These are phyloP conservation scores for Ctenomys sociabilis DNA, from an alignment of 2,113 vertebrate genomes.

Conservation along the genomic window DNA sequence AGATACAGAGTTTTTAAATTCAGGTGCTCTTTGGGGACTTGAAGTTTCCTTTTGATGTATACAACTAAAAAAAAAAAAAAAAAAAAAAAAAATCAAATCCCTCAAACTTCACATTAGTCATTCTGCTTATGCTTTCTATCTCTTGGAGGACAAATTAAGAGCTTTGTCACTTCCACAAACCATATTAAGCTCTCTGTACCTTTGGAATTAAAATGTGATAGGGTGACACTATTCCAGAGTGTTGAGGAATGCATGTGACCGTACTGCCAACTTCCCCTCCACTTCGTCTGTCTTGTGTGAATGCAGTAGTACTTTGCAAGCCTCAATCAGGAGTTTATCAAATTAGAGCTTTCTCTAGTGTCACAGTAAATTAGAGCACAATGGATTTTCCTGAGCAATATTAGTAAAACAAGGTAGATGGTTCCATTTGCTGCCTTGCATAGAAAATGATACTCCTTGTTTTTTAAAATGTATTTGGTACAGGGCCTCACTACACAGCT, in stretches of 20 bases:
- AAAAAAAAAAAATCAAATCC: slow-evolving; percentile 68
- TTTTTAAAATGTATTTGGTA: no score
- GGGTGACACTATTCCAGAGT: slow-evolving; percentile 75
- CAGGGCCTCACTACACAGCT: no score
- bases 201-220: slow-evolving; percentile 79
- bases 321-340: slow-evolving; percentile 72
- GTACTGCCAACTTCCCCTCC: slow-evolving; percentile 68
- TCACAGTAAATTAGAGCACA: slow-evolving; percentile 69
- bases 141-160: slow-evolving; percentile 70
- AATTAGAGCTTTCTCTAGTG: slow-evolving; percentile 76
- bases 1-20: neutral
- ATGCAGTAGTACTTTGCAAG: slow-evolving; percentile 67
- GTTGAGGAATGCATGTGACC: slow-evolving; percentile 72
- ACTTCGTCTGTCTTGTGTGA: slow-evolving; percentile 70
- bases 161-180: slow-evolving; percentile 40
- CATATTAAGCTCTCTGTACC: slow-evolving; percentile 71
- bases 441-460: slow-evolving; percentile 43
- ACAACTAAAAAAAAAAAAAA: slow-evolving; percentile 71
- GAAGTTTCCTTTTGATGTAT: slow-evolving; percentile 57
- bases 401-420: slow-evolving; percentile 42
- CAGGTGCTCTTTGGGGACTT: slow-evolving; percentile 8
- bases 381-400: slow-evolving; percentile 60
- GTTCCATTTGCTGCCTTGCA: slow-evolving; percentile 51
- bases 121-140: slow-evolving; percentile 52
- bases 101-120: slow-evolving; percentile 39